A percentile compares a stretch with the other conserved stretches of the same genome.
Conservation (phyloP, 2,797 vertebrate species). For the Poeciliopsis gracilis region DNA sequence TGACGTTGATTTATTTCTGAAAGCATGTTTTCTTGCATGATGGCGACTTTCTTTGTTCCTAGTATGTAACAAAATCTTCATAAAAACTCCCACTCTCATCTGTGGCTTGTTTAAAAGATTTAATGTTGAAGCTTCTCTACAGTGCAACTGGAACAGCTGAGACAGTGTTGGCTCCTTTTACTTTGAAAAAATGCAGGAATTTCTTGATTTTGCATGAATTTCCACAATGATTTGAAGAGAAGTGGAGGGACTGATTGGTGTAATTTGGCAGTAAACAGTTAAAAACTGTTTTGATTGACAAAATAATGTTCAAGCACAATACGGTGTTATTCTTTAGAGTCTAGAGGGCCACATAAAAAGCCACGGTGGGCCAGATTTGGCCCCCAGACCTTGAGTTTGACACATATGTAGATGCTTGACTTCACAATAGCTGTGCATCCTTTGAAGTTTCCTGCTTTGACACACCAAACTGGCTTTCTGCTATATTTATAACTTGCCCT, state of each 20-base stretch:
- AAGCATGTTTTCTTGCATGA: background rate
- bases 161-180: background rate
- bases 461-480: slow-evolving; percentile 12
- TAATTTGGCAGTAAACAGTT: too few species aligned
- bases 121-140: background rate
- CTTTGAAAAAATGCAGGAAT: background rate
- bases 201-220: too few species aligned
- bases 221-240: too few species aligned
- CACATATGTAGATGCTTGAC: too few species aligned
- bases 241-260: too few species aligned
- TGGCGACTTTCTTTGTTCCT: background rate
- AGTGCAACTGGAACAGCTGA: background rate
- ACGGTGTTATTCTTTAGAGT: too few species aligned
- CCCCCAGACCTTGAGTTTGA: too few species aligned
- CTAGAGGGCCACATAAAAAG: too few species aligned
- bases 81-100: background rate
- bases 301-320: too few species aligned
- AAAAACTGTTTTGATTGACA: too few species aligned
- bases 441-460: background rate
- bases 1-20: background rate
- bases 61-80: background rate
- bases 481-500: slow-evolving; percentile 52
- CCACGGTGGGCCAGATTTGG: too few species aligned
- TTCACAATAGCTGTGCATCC: background rate
- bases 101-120: background rate